phyloP scores from a whole-genome alignment of 2,888 invertebrate genomes.

The Netelia virgata region DNA sequence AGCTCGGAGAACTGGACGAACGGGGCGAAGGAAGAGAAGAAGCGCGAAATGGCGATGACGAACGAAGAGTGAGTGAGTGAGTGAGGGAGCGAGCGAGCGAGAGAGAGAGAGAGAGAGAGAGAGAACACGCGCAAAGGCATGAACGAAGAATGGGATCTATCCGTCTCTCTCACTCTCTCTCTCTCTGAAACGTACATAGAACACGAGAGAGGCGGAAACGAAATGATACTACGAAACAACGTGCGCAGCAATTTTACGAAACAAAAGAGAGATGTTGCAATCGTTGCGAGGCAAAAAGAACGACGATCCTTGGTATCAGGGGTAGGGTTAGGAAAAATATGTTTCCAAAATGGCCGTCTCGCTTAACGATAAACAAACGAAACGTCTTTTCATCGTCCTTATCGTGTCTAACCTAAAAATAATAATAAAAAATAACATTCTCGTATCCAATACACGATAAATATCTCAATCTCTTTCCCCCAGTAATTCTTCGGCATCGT shows the following conservation, averaged over 20 bases:
- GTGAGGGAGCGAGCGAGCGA: too few relatives aligned
- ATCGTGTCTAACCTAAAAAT: too few relatives aligned
- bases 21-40: conserved; percentile 43
- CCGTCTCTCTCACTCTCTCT: too few relatives aligned
- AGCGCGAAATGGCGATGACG: conserved; percentile 21
- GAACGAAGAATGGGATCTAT: conserved; percentile 39
- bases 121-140: conserved; percentile 21
- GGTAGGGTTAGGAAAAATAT: neutral
- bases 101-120: conserved; percentile 45
- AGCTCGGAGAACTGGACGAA: conserved; percentile 31
- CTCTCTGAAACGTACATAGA: conserved; percentile 34
- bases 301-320: neutral
- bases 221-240: conserved; percentile 59
- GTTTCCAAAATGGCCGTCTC: too few relatives aligned
- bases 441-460: neutral
- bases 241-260: conserved; percentile 51
- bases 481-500: too few relatives aligned
- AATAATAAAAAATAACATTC: too few relatives aligned
- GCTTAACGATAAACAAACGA: too few relatives aligned
- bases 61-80: too few relatives aligned
- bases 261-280: neutral
- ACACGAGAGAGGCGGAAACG: conserved; percentile 53
- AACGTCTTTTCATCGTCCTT: too few relatives aligned
- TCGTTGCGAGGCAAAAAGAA: neutral
- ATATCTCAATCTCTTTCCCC: too few relatives aligned